Base-by-base conservation (phyloP, 2,888 invertebrate species). In the Ophion ventricosus region DNA sequence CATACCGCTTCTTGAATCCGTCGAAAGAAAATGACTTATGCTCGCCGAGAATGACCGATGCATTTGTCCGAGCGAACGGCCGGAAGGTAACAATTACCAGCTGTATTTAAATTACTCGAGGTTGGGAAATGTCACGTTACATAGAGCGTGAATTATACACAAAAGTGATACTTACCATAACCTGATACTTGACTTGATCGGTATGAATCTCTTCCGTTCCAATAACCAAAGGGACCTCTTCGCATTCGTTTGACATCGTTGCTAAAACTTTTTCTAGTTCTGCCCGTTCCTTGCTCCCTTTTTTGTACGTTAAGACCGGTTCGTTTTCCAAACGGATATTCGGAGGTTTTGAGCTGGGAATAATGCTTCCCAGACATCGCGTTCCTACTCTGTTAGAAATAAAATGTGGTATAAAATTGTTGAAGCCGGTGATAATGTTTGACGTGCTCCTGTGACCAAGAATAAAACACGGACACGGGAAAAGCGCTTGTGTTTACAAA, bases 181-280 rank as follows among this genome's bases (percentile, higher is more conserved):
- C 96, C 95, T 99, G 99, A 92, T 96, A 96, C 88, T 95, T 95
- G 75, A 96, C 96, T 90, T 96, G 95, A 83, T 96, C 95, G 0
- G 97, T 97, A 89, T 95, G 95, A 88, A 97, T 96, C 91, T 96
- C 96, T 93, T 99, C 95, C 88, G 97, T 97, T n/a, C 99, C 99
- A 92, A 99, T 98, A n/a, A 99, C 96, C 92, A 99, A 97, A 10
- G 99, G 99, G 83, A 99, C 96, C 87, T 99, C 99, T 91, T 97
- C 96, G 82, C 96, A 95, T 80, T 94, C 94, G 29, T 94, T 93
- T 14, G 96, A 94, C 86, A 96, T 95, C 83, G 95, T 94, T 84
- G 96, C 94, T 61, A 99, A 93, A 66, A 96, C 96, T 72, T 95
- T 94, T 87, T 96, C 95, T 49, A 99, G 94, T 66, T 95, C 96